phyloP scores from a whole-genome alignment of 2,113 vertebrate genomes.

The Callorhinus ursinus region DNA sequence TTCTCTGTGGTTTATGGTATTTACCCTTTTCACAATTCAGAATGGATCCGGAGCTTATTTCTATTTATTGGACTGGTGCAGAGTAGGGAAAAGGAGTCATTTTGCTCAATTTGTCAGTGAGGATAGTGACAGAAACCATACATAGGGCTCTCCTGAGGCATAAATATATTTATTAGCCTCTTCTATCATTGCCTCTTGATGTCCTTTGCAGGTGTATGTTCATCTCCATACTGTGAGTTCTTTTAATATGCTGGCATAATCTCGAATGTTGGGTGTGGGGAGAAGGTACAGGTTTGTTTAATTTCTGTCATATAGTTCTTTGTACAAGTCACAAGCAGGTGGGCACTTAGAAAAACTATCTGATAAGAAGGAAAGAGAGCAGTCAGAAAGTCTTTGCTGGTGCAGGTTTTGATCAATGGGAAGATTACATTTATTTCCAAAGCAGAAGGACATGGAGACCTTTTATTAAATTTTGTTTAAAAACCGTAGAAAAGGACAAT shows the following conservation, averaged over 20 bases:
- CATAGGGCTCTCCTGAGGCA: slow-evolving; percentile 33
- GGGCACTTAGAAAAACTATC: neutral
- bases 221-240: neutral
- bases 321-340: slow-evolving; percentile 12
- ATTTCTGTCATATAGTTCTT: neutral
- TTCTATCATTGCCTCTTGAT: neutral
- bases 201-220: neutral
- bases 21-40: slow-evolving; percentile 44
- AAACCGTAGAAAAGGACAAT: neutral
- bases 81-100: slow-evolving; percentile 53
- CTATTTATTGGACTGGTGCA: slow-evolving; percentile 27
- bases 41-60: slow-evolving; percentile 8
- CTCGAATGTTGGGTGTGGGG: neutral
- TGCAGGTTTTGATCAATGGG: slow-evolving; percentile 1
- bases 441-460: neutral
- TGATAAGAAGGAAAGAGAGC: neutral
- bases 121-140: slow-evolving; percentile 1
- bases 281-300: neutral
- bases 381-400: neutral
- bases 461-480: slow-evolving; percentile 23
- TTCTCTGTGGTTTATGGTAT: neutral
- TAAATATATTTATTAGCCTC: slow-evolving; percentile 46
- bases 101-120: slow-evolving; percentile 53
- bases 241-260: neutral
- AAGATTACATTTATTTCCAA: neutral